These are phyloP conservation scores for Dissostichus mawsoni DNA, from an alignment of 2,113 vertebrate genomes.

Conservation along the genomic window DNA sequence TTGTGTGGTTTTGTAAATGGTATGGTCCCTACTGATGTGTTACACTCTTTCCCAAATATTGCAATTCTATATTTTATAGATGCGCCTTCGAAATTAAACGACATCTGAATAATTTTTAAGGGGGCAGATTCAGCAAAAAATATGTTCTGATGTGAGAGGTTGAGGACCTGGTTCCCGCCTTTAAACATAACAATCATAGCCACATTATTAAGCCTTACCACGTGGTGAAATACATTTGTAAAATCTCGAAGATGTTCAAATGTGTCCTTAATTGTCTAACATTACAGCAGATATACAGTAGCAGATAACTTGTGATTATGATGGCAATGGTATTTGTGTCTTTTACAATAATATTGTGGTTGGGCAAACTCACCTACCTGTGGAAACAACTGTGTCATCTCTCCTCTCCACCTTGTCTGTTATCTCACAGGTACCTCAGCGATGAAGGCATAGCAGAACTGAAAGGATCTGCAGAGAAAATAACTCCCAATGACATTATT, in stretches of 20 bases:
- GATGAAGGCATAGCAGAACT: slow-evolving; percentile 95
- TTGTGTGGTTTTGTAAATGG: not conserved
- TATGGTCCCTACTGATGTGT: not conserved
- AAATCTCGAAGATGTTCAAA: not conserved
- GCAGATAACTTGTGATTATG: too few relatives aligned
- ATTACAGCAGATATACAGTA: too few relatives aligned
- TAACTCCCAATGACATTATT: slow-evolving; percentile 88
- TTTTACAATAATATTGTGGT: not conserved
- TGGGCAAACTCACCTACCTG: not conserved
- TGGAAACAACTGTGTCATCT: not conserved
- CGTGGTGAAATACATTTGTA: not conserved
- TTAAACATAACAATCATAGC: not conserved
- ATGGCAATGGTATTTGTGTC: too few relatives aligned
- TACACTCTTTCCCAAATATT: not conserved
- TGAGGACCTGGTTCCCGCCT: not conserved
- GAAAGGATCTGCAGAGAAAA: slow-evolving; percentile 88
- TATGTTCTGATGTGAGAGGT: not conserved
- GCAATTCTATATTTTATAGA: not conserved
- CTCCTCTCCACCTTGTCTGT: slow-evolving; percentile 7
- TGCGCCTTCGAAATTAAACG: not conserved
- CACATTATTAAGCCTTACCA: not conserved
- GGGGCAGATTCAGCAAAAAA: not conserved
- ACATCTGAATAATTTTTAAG: not conserved
- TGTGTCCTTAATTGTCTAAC: too few relatives aligned
- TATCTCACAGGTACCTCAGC: slow-evolving; percentile 90